Base-by-base conservation (phyloP, 2,888 invertebrate species). In the Chrysodeixis includens region DNA sequence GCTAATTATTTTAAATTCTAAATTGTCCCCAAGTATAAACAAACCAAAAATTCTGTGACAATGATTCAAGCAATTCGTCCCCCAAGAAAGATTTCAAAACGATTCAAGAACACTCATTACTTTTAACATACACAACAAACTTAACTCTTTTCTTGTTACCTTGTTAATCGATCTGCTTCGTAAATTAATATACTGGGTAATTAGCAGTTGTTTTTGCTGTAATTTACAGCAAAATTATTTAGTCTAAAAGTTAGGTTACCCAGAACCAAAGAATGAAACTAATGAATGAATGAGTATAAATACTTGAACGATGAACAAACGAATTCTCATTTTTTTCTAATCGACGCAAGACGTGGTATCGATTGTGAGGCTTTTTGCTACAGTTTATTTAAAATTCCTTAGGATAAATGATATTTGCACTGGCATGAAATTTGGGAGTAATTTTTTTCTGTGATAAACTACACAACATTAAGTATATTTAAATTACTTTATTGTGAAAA, bases 171-270 rank as follows among this genome's bases (percentile, higher is more conserved):
- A 16, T 30, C 26, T 62, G 60, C 26, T 66, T 59, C 30, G 51
- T 55, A 55, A 67, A 66, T 44, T 62, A 56, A 67, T 56, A 20
- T 56, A 71, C 16, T 60, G 57, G 54, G 56, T 70, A 61, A 54
- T 32, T 64, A 66, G 53, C 60, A 66, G 56, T 52, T 72, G 57
- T 70, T 68, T 26, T 68, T 64, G 30, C 62, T 60, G 9, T 53
- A 69, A 56, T 69, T 55, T 46, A 56, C 69, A 69, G 75, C 69
- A 66, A 55, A 69, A 58, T 56, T 67, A 69, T 49, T 64, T 63
- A 58, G 61, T 40, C 56, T 57, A 58, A 60, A 70, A 67, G 64
- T 69, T 62, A 80, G 74, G 78, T 79, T 79, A 79, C 49, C 18
- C 30, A 22, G 51, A 30, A 18, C 30, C 30, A 57, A 46, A 58